Base-by-base conservation (phyloP, 2,113 vertebrate genomes). In the Sula dactylatra region DNA sequence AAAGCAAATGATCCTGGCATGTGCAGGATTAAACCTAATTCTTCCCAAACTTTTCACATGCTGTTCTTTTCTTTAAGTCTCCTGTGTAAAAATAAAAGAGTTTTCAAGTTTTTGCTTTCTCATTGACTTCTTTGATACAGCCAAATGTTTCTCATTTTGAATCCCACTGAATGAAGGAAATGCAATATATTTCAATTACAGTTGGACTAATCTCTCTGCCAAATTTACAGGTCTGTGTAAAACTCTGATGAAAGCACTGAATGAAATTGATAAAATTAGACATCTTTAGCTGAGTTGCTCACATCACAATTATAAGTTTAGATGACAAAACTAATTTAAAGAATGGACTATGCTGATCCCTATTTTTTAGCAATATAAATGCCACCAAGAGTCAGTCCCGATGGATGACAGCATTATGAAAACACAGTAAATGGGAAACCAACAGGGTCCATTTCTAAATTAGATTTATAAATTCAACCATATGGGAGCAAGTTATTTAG, bases 381-480 rank as follows among this genome's bases (percentile, higher is more conserved):
- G 42, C 58, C 34, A 82, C 61, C 67, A 72, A 69, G 42, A 91
- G 42, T 94, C 85, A 91, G 52, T 80, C 44, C 40, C 88, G 87
- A 96, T 84, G 44, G 69, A 95, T 93, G 86, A 81, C 42, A 94
- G 54, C 15, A 78, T 65, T 95, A 86, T 76, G 50, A 94, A 97
- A 89, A 64, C 54, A 93, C 13, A 95, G 42, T 36, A 92, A 97
- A 90, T 74, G 34, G 40, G 38, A 97, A 84, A 85, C 66, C 69
- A 84, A 83, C 20, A 96, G 74, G 44, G 66, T 82, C 71, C 49
- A 86, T 85, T 96, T 96, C 52, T 90, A 96, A 95, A 96, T 95
- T 87, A 85, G 54, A 91, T 94, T 96, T 97, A 90, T 90, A 92
- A 96, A 47, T 90, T 96, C 50, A 95, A 26, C 25, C 45, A 77